These are phyloP conservation scores for Epiblema foenella DNA, from an alignment of 2,888 invertebrate genomes.

Conservation along the genomic window DNA sequence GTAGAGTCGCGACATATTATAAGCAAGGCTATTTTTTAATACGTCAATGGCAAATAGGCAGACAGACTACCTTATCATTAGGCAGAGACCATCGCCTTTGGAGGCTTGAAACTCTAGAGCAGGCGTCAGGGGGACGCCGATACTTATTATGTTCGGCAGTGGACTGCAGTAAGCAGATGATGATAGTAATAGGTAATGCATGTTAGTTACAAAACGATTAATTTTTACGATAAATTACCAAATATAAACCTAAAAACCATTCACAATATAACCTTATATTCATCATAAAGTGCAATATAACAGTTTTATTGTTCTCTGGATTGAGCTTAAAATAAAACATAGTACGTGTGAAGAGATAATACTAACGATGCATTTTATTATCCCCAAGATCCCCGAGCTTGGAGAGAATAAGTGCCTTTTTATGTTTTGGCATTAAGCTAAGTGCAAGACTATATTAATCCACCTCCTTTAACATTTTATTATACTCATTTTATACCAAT, in stretches of 20 bases:
- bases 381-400: conserved; percentile 14
- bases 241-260: conserved; percentile 1
- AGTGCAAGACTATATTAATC: conserved; percentile 45
- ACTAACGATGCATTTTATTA: conserved; percentile 30
- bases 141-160: no score
- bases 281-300: conserved; percentile 27
- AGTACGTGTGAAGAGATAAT: conserved; percentile 28
- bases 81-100: no score
- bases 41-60: no score
- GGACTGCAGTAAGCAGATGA: no score
- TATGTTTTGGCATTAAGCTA: conserved; percentile 28
- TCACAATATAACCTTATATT: conserved; percentile 7
- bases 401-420: conserved; percentile 37
- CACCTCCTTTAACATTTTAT: conserved; percentile 29
- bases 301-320: conserved; percentile 6
- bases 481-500: not conserved
- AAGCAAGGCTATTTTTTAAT: no score
- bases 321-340: conserved; percentile 22
- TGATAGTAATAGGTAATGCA: no score
- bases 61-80: no score
- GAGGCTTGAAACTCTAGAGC: no score
- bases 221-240: no score
- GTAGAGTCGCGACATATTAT: no score
- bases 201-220: no score
- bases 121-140: no score